A percentile compares a stretch with the other conserved stretches of the same genome.
Evolutionary conservation across 2,888 invertebrate genomes (phyloP).

Genomic region (Drosophila subsilvestris): DNA sequence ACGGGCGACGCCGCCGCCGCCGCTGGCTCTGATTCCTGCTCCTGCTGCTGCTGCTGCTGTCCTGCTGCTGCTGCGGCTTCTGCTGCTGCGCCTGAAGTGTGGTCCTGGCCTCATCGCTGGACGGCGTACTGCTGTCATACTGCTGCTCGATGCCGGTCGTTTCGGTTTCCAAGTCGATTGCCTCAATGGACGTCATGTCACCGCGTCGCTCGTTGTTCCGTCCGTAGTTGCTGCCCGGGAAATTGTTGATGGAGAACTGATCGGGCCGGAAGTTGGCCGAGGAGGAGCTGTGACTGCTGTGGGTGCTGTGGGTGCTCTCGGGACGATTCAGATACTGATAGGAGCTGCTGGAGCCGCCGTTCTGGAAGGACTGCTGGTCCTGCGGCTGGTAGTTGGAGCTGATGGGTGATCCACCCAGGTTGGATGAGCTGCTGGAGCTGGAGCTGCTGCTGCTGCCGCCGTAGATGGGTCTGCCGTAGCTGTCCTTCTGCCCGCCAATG

Average conservation of each 20-base stretch:
- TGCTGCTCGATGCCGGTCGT: constrained; percentile 46
- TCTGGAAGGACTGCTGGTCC: constrained; percentile 76
- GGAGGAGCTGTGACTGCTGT: constrained; percentile 59
- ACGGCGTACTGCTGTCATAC: constrained; percentile 72
- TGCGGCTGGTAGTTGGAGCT: constrained; percentile 79
- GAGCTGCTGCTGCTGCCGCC: constrained; percentile 47
- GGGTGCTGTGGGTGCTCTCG: constrained; percentile 67
- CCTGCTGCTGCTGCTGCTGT: constrained; percentile 6
- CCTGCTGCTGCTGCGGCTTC: constrained; percentile 19
- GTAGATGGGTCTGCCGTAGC: constrained; percentile 71
- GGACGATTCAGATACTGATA: constrained; percentile 84
- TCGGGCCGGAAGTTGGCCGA: constrained; percentile 80
- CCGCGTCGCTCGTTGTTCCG: constrained; percentile 83
- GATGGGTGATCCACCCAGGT: constrained; percentile 63
- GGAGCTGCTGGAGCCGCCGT: constrained; percentile 67
- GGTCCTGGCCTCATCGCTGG: constrained; percentile 67
- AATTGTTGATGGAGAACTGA: constrained; percentile 77
- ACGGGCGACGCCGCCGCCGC: constrained; percentile 40
- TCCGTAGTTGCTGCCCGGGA: constrained; percentile 82
- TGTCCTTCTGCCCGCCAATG: constrained; percentile 63
- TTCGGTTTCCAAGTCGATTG: constrained; percentile 54
- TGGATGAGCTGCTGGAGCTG: constrained; percentile 43
- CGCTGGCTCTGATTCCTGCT: constrained; percentile 42
- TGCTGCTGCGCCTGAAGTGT: constrained; percentile 61
- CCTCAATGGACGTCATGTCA: constrained; percentile 80